Evolutionary conservation across 2,113 vertebrate species (phyloP).

Genomic region (Ahaetulla prasina): DNA sequence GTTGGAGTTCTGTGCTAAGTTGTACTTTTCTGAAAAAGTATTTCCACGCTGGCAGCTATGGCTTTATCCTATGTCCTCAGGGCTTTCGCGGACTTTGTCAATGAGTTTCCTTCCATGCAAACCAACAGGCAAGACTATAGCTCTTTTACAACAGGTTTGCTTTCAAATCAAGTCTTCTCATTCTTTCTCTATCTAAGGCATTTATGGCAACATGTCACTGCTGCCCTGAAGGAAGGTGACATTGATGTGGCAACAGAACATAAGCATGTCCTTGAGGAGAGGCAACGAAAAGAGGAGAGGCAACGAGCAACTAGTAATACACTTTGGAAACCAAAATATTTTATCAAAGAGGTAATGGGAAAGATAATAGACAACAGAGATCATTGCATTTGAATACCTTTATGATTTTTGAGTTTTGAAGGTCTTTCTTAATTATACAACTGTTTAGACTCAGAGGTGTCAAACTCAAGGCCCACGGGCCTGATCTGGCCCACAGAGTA

Average conservation of each 20-base stretch:
- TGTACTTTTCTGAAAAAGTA: neutral
- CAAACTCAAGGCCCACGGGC: too few relatives aligned
- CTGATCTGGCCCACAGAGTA: too few relatives aligned
- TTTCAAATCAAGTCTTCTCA: neutral
- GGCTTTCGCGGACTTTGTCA: too few relatives aligned
- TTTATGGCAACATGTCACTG: constrained; percentile 89
- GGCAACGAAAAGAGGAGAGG: constrained; percentile 81
- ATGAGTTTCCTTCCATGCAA: neutral
- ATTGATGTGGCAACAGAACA: constrained; percentile 84
- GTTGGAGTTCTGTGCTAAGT: neutral
- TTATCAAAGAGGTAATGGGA: constrained; percentile 84
- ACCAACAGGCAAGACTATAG: neutral
- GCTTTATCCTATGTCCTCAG: too few relatives aligned
- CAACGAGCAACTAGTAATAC: constrained; percentile 70
- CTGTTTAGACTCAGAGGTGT: neutral
- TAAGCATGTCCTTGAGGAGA: constrained; percentile 87
- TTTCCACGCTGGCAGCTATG: neutral
- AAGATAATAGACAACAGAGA: neutral
- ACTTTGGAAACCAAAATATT: constrained; percentile 85
- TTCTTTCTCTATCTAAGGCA: constrained; percentile 63
- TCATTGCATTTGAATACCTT: neutral
- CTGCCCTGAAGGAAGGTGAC: constrained; percentile 80
- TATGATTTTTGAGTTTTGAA: neutral
- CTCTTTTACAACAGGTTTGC: neutral
- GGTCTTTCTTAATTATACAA: neutral